A percentile compares a stretch with the other conserved stretches of the same genome.
Evolutionary conservation across 2,113 vertebrate genomes (phyloP).

Genomic region (Lepus americanus): DNA sequence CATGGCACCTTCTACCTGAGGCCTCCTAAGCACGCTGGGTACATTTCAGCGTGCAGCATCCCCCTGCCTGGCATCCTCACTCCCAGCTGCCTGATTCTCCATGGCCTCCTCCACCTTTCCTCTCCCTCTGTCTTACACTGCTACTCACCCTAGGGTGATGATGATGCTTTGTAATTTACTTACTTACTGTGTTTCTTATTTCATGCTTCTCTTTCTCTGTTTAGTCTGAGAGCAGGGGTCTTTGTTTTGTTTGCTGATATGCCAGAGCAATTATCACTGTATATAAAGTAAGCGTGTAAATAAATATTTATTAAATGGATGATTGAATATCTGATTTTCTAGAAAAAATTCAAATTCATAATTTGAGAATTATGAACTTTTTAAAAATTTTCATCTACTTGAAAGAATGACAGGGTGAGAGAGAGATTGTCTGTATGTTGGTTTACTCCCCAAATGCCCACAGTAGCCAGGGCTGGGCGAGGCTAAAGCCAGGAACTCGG

Average conservation of each 20-base stretch:
- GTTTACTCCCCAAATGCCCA: too few relatives aligned
- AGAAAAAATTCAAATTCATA: constrained; percentile 52
- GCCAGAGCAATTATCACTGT: background rate
- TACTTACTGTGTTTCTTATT: background rate
- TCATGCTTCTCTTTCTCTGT: background rate
- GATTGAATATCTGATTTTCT: constrained; percentile 38
- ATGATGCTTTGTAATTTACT: background rate
- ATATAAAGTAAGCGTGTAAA: constrained; percentile 28
- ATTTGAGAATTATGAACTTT: background rate
- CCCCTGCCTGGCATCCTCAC: background rate
- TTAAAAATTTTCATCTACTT: constrained; percentile 1
- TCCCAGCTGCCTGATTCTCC: background rate
- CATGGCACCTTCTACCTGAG: background rate
- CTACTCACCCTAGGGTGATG: background rate
- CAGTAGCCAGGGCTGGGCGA: too few relatives aligned
- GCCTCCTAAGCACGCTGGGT: too few relatives aligned
- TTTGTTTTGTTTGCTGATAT: constrained; percentile 49
- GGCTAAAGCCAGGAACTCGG: too few relatives aligned
- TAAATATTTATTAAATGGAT: constrained; percentile 47
- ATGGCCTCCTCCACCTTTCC: background rate
- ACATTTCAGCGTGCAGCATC: too few relatives aligned
- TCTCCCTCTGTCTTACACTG: background rate
- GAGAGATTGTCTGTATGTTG: too few relatives aligned
- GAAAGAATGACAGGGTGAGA: too few relatives aligned
- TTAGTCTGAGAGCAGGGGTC: background rate